Evolutionary conservation across 2,113 vertebrate genomes (phyloP), one percentile per base, ranked within the genome.

Genomic region (Bubo bubo): DNA sequence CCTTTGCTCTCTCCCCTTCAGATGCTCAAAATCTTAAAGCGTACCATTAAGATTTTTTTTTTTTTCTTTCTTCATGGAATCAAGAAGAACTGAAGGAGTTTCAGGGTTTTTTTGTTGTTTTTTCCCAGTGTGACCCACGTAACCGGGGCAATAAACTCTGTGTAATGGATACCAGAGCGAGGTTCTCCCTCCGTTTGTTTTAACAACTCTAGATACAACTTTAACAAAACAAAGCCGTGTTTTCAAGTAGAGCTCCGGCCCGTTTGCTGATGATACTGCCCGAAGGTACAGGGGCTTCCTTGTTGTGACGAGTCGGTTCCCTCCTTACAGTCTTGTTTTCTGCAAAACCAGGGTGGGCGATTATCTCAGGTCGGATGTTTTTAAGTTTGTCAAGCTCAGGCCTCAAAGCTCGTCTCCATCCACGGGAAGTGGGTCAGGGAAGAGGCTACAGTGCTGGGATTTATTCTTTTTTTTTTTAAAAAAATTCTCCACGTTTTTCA

Each of bases 101-200:
- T n/a, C 6, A 3, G 26, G 8, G 9, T 7, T 34, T 58, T 32
- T 53, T 8, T 4, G 11, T 30, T 43, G 41, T 43, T 43, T 26
- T 35, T 52, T 23, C 28, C 21, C 23, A 4, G 45, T 10, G 45
- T 47, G 18, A 47, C 13, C 59, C 41, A 32, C 2, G 1, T 12
- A n/a, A 43, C 32, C 1, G 20, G 15, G 26, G 43, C 26, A 8
- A 7, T 3, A 30, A 26, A 56, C 56, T 37, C 45, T 34, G 21
- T 19, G 2, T 4, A 4, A 22, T 9, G 14, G 21, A 22, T 2
- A 9, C 21, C 8, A 7, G 43, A 16, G 32, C 2, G 1, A 20
- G 49, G 12, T 49, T 79, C 47, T 30, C 39, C 24, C 50, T 10
- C 45, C 0, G 0, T 3, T 8, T 39, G 28, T 34, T 63, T 9